These are phyloP conservation scores for Aviceda subcristata DNA, from an alignment of 2,113 vertebrate genomes.

Conservation along the genomic window DNA sequence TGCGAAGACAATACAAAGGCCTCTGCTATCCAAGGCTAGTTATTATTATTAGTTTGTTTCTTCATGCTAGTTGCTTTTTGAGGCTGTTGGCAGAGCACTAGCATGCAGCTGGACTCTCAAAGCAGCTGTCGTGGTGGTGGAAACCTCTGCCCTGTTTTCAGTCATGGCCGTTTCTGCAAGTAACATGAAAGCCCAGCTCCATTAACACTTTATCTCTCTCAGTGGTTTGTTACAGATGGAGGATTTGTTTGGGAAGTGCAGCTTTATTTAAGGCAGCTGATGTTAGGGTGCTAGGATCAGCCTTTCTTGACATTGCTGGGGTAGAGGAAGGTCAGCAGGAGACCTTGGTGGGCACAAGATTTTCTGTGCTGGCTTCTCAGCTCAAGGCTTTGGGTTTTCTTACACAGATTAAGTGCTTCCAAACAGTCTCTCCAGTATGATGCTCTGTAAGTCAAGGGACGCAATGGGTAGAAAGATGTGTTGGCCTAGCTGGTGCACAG, in stretches of 20 bases:
- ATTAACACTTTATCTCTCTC: background rate
- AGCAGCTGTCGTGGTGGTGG: background rate
- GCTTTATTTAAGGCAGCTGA: background rate
- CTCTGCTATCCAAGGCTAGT: background rate
- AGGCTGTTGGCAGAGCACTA: background rate
- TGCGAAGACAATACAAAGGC: background rate
- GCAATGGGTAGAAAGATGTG: background rate
- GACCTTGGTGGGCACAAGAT: background rate
- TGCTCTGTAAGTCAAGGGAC: background rate
- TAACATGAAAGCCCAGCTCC: background rate
- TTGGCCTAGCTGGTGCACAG: background rate
- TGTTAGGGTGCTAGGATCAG: background rate
- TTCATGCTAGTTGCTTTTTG: background rate
- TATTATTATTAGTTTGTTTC: background rate
- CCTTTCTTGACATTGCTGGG: background rate
- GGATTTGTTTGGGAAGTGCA: background rate
- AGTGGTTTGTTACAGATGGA: background rate
- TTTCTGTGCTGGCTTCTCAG: background rate
- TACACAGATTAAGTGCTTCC: background rate
- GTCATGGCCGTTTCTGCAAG: background rate
- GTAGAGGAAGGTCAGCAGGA: background rate
- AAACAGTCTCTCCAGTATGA: background rate
- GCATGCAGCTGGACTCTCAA: background rate
- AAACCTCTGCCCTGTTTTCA: background rate
- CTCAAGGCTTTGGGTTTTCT: background rate